Evolutionary conservation across 2,797 vertebrate genomes (phyloP).

Genomic region (Cyprinella venusta): DNA sequence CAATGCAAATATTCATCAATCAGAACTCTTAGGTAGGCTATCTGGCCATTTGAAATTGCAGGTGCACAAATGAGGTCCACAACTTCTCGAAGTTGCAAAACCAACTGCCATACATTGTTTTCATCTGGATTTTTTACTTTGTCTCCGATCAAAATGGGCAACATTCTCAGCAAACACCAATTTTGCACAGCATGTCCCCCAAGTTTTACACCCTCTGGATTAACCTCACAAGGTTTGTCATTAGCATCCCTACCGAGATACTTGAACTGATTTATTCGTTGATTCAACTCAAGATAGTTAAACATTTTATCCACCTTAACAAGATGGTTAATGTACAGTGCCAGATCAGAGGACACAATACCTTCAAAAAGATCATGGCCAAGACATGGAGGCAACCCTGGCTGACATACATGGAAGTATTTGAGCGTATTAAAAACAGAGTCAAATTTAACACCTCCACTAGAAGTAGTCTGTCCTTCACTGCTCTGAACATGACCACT

Average conservation of each 20-base stretch:
- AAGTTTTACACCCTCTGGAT: no score
- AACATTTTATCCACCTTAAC: background rate
- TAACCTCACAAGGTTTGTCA: no score
- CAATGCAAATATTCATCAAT: background rate
- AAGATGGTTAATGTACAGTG: background rate
- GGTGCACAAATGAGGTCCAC: background rate
- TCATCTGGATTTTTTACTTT: no score
- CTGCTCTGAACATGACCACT: background rate
- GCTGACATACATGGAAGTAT: background rate
- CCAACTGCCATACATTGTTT: no score
- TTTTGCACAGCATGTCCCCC: no score
- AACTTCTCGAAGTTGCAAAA: background rate
- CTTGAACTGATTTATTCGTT: no score
- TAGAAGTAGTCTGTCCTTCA: background rate
- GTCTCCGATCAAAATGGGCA: no score
- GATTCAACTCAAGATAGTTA: background rate
- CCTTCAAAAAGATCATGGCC: background rate
- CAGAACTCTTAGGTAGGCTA: background rate
- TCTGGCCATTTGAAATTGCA: background rate
- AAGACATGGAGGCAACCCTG: background rate
- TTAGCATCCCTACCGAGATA: background rate
- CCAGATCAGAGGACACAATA: no score
- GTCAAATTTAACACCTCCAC: background rate
- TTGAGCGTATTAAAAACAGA: background rate
- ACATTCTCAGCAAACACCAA: no score